These are phyloP conservation scores for Eulemur rufifrons DNA, from an alignment of 2,113 vertebrate species.

Conservation along the genomic window DNA sequence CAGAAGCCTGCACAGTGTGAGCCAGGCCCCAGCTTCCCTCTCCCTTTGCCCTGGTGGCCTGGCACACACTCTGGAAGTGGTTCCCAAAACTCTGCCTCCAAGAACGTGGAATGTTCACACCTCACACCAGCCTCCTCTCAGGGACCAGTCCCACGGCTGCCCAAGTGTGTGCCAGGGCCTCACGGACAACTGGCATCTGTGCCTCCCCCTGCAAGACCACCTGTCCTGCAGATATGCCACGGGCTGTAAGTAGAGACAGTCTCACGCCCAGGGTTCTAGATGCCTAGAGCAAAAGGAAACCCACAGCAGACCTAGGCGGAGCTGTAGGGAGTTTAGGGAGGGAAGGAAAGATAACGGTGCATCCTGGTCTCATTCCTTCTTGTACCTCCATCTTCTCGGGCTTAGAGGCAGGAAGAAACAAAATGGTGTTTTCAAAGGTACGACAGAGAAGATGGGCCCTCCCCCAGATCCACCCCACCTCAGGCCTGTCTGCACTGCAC, in stretches of 20 bases:
- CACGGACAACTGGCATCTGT: accelerated
- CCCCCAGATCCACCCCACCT: neutral
- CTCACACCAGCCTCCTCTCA: neutral
- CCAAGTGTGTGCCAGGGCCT: neutral
- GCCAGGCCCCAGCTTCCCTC: neutral
- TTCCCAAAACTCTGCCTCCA: neutral
- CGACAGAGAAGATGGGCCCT: neutral
- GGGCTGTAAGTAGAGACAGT: neutral
- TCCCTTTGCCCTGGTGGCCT: neutral
- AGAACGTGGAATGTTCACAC: neutral
- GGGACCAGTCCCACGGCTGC: neutral
- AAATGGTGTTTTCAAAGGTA: neutral
- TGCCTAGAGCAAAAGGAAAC: neutral
- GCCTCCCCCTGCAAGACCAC: neutral
- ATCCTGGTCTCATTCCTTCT: neutral
- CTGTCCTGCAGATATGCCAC: neutral
- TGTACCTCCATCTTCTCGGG: neutral
- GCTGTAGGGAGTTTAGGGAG: neutral
- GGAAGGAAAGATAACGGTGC: neutral
- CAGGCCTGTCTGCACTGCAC: neutral
- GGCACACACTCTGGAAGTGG: neutral
- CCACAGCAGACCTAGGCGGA: neutral
- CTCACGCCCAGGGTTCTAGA: neutral
- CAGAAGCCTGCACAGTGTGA: neutral
- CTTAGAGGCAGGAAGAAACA: neutral